Base-by-base conservation (phyloP, 2,888 invertebrate species). In the Shargacucullia verbasci region DNA sequence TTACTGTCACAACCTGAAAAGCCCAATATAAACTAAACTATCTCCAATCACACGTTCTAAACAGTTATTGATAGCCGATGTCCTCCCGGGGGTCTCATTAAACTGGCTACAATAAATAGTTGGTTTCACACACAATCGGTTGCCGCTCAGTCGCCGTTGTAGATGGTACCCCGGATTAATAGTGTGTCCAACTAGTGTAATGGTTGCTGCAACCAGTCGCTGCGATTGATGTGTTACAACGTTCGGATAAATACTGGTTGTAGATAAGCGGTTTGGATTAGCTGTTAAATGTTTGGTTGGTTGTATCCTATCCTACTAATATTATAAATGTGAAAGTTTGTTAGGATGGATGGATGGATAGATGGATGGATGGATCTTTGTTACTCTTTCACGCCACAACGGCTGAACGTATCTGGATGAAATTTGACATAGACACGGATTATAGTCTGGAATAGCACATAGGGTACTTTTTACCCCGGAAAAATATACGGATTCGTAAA, bases 41-140 rank as follows among this genome's bases (percentile, higher is more conserved):
- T 61, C n/a, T 15, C 54, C 52, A 48, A 68, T 64, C 59, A 48
- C 52, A 39, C 2, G 44, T 64, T 54, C 65, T 70, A 69, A 65
- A 58, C 58, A 60, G 39, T 54, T 68, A 68, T 72, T 74, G 70
- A 68, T 68, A 55, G 63, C 41, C 15, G 47, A 49, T 59, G 46
- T 65, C 15, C 41, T 41, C 68, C 65, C 73, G 49, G 47, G 34
- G 63, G 66, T 66, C 67, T 68, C 68, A 78, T 78, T 79, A 72
- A 55, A 63, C 50, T 38, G 47, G 37, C 7, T 31, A 65, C 79
- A 77, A 83, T 80, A 81, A 81, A 83, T 83, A 79, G 82, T 74
- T 70, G 77, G 80, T 80, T 74, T 54, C 67, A 66, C 73, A 76
- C 70, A 70, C 67, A 62, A 75, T 73, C 65, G 73, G 67, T 59